Evolutionary conservation across 2,797 vertebrate genomes (phyloP).

Genomic region (Channa striata): DNA sequence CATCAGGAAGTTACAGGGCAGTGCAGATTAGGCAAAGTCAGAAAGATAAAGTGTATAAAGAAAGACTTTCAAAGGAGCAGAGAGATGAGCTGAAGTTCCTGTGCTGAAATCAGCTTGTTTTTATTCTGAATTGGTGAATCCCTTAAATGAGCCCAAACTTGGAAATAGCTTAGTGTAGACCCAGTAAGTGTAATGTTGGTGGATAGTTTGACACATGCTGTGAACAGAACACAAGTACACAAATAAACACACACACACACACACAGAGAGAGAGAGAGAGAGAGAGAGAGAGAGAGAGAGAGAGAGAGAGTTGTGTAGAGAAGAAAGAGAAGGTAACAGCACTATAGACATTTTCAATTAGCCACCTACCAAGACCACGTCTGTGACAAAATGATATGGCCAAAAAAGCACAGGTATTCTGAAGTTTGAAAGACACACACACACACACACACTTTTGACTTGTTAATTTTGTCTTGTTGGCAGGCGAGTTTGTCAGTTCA

Average conservation of each 20-base stretch:
- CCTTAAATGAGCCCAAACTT: constrained; percentile 55
- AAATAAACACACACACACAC: constrained; percentile 29
- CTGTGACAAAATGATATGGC: constrained; percentile 71
- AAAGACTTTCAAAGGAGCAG: neutral
- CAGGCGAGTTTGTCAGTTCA: constrained; percentile 64
- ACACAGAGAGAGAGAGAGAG: too few relatives aligned
- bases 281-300: too few relatives aligned
- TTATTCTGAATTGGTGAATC: neutral
- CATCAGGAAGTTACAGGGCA: constrained; percentile 15
- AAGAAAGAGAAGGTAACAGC: constrained; percentile 63
- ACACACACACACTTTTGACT: constrained; percentile 43
- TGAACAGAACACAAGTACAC: constrained; percentile 48
- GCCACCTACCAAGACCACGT: constrained; percentile 76
- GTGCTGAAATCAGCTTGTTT: neutral
- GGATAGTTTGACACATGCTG: constrained; percentile 47
- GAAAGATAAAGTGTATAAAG: constrained; percentile 3
- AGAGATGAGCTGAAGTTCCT: neutral
- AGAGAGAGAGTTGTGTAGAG: constrained; percentile 31
- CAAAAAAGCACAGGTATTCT: constrained; percentile 62
- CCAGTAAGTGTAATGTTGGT: constrained; percentile 35
- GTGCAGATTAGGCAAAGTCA: constrained; percentile 33
- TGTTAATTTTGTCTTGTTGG: constrained; percentile 71
- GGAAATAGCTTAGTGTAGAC: constrained; percentile 4
- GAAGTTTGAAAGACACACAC: constrained; percentile 14
- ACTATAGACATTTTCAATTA: constrained; percentile 75